These are phyloP conservation scores for Entosphenus tridentatus DNA, from an alignment of 2,113 vertebrate species.

Conservation along the genomic window DNA sequence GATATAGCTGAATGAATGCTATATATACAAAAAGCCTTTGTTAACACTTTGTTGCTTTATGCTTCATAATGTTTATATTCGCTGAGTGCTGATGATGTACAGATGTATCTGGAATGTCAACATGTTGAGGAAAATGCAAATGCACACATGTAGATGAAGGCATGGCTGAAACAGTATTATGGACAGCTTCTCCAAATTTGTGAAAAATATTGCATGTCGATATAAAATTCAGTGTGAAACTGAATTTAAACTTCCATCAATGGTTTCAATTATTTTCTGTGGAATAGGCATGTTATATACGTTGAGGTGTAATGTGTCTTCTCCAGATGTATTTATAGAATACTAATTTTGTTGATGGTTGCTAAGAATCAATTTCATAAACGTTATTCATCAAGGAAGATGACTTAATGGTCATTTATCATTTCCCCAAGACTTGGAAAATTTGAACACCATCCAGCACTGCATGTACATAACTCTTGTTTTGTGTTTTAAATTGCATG, in stretches of 20 bases:
- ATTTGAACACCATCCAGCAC: slow-evolving; percentile 6
- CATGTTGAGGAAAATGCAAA: too few species aligned
- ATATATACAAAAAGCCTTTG: too few species aligned
- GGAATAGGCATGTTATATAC: slow-evolving; percentile 1
- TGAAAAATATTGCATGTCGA: slow-evolving; percentile 2
- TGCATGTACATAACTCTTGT: slow-evolving; percentile 6
- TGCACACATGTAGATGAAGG: slow-evolving; percentile 3
- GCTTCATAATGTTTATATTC: too few species aligned
- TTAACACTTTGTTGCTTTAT: too few species aligned
- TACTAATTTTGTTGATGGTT: slow-evolving; percentile 1
- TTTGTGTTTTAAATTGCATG: slow-evolving; percentile 6
- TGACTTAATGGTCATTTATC: too few species aligned
- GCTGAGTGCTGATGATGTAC: too few species aligned
- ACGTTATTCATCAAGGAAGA: too few species aligned
- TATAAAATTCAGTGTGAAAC: not conserved
- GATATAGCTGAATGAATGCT: too few species aligned
- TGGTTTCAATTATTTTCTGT: slow-evolving; percentile 1
- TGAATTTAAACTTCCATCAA: slow-evolving; percentile 1
- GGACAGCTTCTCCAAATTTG: slow-evolving; percentile 1
- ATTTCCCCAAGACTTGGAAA: not conserved
- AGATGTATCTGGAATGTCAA: too few species aligned
- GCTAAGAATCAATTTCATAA: too few species aligned
- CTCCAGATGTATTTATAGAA: slow-evolving; percentile 1
- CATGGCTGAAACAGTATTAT: slow-evolving; percentile 3
- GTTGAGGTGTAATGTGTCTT: slow-evolving; percentile 4